Base-by-base conservation (phyloP, 2,888 invertebrate genomes). In the Ormyrus labotus region DNA sequence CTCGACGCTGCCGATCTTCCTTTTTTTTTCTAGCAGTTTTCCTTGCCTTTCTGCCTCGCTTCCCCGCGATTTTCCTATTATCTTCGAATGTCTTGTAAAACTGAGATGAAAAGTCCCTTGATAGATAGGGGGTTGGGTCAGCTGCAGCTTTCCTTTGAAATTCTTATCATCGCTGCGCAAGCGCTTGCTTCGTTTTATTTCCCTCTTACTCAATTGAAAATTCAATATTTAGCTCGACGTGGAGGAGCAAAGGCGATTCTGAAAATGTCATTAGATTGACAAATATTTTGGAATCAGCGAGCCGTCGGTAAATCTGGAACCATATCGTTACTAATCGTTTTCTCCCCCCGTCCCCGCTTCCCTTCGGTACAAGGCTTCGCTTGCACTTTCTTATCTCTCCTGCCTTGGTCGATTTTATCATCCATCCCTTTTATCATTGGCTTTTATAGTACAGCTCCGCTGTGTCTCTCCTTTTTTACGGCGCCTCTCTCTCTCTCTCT, bases 361-460 rank as follows among this genome's bases (percentile, higher is more conserved):
- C n/a, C 11, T 6, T 34, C 64, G 13, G 55, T 50, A 57, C 53
- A 55, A 13, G 57, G 63, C 70, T 70, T 64, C 64, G 55, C 77
- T 77, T 77, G 77, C 77, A 70, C 70, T 77, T 76, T 78, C 78
- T 78, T 78, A 78, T 78, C 78, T 78, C 64, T 50, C 13, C 47
- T 34, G 45, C 65, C 34, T 10, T 8, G 65, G 55, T 53, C 67
- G 72, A 79, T 79, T 73, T 79, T 72, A 79, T 79, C 68, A 63
- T 73, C 63, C 71, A 50, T 58, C 47, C 19, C 73, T 55, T 73
- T 73, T 73, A 73, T 79, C 78, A 79, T 78, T 78, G 70, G 71
- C 72, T 61, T 72, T 60, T 67, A 67, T 34, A 58, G 65, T 58
- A 51, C 55, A 9, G 53, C 47, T 34, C 65, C 51, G 19, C 48